Evolutionary conservation across 2,797 vertebrate species (phyloP), one percentile per base, ranked within the genome.

Genomic region (Aplochiton taeniatus): DNA sequence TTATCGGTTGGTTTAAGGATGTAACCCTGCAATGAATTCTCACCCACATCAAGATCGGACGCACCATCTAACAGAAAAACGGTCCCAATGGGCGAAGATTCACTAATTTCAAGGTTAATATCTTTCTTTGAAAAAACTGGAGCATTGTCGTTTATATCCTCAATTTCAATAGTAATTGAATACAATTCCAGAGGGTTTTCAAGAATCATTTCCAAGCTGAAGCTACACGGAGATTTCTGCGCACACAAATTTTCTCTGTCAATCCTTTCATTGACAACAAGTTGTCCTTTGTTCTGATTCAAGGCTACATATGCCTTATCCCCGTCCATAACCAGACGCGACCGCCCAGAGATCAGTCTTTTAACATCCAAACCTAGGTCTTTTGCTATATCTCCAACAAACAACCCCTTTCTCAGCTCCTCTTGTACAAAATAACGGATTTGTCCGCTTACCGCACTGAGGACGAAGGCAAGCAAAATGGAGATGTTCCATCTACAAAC

Each of bases 371-470:
- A 69, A n/a, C 88, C 93, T 58, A 97, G 72, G 75, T 95, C 93
- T 52, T 91, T 86, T 49, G 92, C 91, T 71, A 96, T 85, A 69
- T 95, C 93, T 51, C 94, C 94, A 69, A 96, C 91, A 17, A 89
- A 43, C 17, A 92, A 86, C 2, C 94, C 94, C 73, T 85, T 91
- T 70, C 90, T 91, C 87, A 93, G 88, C 66, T 96, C 95, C 82
- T 96, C 94, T 55, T 91, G 92, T 68, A 96, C 87, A 43, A 93
- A 92, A 90, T 96, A 96, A 66, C 91, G 91, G 70, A 94, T 89
- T 62, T 92, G 88, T 63, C 91, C 89, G 58, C 59, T 83, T 68
- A 85, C 72, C 45, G 74, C 70, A 72, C 69, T 72, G 66, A 83
- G 78, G 81, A 86, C 6, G 57, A 64, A 76, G 74, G 85, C 54